Conservation (phyloP, 2,888 invertebrate species). For the Netelia inedita region DNA sequence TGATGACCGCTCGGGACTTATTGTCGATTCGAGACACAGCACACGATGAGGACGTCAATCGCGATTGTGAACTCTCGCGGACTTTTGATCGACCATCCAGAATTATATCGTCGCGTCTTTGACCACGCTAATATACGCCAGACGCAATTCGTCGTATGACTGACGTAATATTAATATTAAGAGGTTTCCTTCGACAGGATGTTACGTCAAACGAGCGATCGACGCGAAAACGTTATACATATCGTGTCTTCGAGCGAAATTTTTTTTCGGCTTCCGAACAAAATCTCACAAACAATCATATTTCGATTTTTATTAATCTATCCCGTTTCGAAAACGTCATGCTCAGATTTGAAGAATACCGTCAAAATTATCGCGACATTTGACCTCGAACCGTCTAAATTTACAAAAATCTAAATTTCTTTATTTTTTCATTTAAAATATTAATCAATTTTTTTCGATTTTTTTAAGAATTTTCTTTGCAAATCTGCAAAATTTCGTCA, state of each 20-base stretch:
- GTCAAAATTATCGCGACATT: neutral
- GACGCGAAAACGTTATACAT: neutral
- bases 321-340: neutral
- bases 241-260: neutral
- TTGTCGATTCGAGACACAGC: conserved; percentile 78
- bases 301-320: no score
- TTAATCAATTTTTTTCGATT: no score
- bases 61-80: conserved; percentile 79
- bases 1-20: conserved; percentile 56
- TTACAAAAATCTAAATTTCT: no score
- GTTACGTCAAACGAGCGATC: conserved; percentile 52
- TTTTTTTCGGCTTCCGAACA: neutral
- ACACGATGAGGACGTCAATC: conserved; percentile 73
- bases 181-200: conserved; percentile 35
- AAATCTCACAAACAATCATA: no score
- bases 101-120: conserved; percentile 79
- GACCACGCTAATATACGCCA: conserved; percentile 52
- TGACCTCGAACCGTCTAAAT: neutral
- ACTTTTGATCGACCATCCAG: conserved; percentile 80
- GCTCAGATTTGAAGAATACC: neutral
- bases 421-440: no score
- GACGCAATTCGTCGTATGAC: conserved; percentile 60
- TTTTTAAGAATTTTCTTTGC: no score
- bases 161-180: conserved; percentile 66
- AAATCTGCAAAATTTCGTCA: no score